These are phyloP conservation scores for Cydia fagiglandana DNA, from an alignment of 1,140 invertebrate genomes.

Conservation along the genomic window DNA sequence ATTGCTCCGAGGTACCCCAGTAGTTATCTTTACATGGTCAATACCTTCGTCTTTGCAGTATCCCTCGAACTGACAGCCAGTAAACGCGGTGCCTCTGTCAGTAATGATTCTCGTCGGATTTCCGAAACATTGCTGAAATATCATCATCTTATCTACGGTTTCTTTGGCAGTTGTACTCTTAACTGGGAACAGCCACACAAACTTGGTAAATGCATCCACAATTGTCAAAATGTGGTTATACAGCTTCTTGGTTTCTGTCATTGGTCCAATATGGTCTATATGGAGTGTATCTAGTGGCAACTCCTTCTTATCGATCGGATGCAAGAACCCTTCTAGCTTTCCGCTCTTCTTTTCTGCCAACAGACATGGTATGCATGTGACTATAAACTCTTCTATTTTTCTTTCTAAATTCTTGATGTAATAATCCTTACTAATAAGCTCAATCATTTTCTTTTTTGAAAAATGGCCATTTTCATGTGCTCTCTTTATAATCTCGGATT, in stretches of 20 bases:
- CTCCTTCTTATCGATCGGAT: conserved; percentile 51
- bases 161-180: conserved; percentile 47
- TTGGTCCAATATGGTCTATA: conserved; percentile 44
- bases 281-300: conserved; percentile 48
- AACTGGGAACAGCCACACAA: conserved; percentile 50
- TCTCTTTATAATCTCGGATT: conserved; percentile 49
- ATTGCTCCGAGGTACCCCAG: conserved; percentile 50
- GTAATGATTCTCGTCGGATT: conserved; percentile 54
- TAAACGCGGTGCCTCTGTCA: conserved; percentile 64
- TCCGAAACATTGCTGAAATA: conserved; percentile 55
- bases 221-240: conserved; percentile 55
- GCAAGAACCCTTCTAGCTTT: conserved; percentile 63
- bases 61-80: conserved; percentile 47
- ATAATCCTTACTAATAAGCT: conserved; percentile 58
- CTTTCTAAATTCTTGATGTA: conserved; percentile 56
- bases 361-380: conserved; percentile 57
- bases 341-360: conserved; percentile 51
- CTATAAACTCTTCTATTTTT: conserved; percentile 56
- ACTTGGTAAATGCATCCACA: conserved; percentile 52
- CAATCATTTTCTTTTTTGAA: conserved; percentile 58
- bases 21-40: conserved; percentile 52
- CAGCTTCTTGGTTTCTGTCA: conserved; percentile 42
- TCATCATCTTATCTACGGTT: conserved; percentile 41
- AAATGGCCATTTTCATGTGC: conserved; percentile 65
- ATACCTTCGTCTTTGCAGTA: conserved; percentile 59